Base-by-base conservation (phyloP, 2,113 vertebrate species). In the Alosa alosa region DNA sequence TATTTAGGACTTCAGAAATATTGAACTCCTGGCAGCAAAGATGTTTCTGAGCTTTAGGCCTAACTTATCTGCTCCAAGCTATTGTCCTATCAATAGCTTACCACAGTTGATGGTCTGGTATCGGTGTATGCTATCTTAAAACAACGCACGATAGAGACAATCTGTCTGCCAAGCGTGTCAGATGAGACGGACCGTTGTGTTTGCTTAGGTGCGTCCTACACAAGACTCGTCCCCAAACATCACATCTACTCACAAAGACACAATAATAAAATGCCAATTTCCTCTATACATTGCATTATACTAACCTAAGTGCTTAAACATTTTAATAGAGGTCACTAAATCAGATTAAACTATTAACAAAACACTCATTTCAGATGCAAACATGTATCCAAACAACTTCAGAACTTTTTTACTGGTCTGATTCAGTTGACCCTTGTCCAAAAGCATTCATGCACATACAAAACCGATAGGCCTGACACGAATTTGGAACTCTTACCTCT, bases 401-500 rank as follows among this genome's bases (percentile, higher is more conserved):
- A 36, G 31, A 11, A 4, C 11, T 15, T 78, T 78, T 41, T 36
- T 31, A 78, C 11, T 15, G 10, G 13, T 15, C 72, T 36, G 72
- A 78, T 78, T 17, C 36, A 17, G 31, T 15, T 78, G 36, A 78
- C 72, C 72, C 31, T 78, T 78, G 72, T 2, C 72, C 72, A 31
- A 36, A 31, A 13, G 15, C 25, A 78, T 17, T 11, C 36, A 39
- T 15, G 31, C 10, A 1, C 72, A 78, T 18, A 1, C 18, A 60
- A 52, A 52, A 22, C 55, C 18, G 52, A 57, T 60, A 6, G 20
- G 20, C 18, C 6, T n/a, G 18, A 78, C 0, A 36, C 3, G 31
- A 78, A 78, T 13, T 39, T 78, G 36, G 72, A 78, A 15, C 52
- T 36, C 92, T 90, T 93, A 98, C 97, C 96, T 98, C 96, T 6